Conservation (phyloP, 2,888 invertebrate species). For the Tachina lurida region DNA sequence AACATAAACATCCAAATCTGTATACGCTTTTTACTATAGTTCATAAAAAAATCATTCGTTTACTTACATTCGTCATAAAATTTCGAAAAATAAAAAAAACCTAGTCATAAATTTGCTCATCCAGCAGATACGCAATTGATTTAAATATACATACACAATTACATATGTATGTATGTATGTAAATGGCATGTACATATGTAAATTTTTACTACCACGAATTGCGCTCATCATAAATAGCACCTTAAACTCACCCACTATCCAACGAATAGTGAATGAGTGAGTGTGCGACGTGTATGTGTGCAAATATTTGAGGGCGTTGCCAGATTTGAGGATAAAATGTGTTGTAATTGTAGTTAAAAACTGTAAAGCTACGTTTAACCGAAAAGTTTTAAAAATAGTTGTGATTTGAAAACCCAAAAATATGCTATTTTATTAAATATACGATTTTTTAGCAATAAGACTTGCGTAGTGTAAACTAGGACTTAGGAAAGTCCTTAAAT, state of each 20-base stretch:
- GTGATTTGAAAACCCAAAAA: no score
- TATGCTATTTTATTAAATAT: no score
- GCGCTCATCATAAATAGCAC: slow-evolving; percentile 39
- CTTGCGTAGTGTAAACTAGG: no score
- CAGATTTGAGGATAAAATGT: neutral
- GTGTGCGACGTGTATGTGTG: slow-evolving; percentile 22
- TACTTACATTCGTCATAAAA: slow-evolving; percentile 23
- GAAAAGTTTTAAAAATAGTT: no score
- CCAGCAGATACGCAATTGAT: slow-evolving; percentile 67
- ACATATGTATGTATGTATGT: no score
- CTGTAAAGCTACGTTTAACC: neutral
- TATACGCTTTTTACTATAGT: slow-evolving; percentile 30
- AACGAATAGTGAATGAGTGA: slow-evolving; percentile 46
- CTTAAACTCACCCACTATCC: slow-evolving; percentile 21
- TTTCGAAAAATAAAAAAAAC: slow-evolving; percentile 3
- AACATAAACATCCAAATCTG: slow-evolving; percentile 51
- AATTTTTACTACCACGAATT: slow-evolving; percentile 53
- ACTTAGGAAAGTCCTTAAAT: no score
- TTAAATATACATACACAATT: slow-evolving; percentile 43
- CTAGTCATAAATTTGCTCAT: slow-evolving; percentile 39
- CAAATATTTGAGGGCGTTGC: slow-evolving; percentile 6
- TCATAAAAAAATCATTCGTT: slow-evolving; percentile 40
- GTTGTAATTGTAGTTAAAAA: neutral
- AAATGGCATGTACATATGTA: neutral
- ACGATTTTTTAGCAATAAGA: no score